Conservation (phyloP, 2,113 vertebrate species). For the Prinia subflava region DNA sequence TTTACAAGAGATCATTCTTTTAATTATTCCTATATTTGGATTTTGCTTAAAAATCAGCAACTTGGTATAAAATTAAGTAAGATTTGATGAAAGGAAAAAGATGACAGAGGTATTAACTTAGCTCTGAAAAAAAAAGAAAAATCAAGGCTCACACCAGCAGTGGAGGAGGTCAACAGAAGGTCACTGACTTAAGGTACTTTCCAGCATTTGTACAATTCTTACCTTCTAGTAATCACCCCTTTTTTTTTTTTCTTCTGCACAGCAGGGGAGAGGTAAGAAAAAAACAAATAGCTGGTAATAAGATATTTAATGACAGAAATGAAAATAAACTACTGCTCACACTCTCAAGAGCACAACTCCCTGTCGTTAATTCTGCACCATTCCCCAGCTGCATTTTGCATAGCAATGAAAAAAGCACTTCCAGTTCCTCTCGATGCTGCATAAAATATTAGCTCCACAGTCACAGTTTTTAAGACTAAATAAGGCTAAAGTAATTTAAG, state of each 20-base stretch:
- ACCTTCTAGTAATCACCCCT: neutral
- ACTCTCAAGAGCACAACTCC: neutral
- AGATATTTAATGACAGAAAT: slow-evolving; percentile 51
- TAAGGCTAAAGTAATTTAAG: slow-evolving; percentile 14
- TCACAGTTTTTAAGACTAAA: slow-evolving; percentile 16
- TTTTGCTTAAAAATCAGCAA: neutral
- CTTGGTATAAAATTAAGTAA: neutral
- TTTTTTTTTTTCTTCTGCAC: neutral
- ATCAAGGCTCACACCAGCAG: neutral
- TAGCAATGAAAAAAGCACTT: slow-evolving; percentile 25
- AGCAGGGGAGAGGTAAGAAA: neutral
- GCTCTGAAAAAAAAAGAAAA: neutral
- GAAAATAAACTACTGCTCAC: slow-evolving; percentile 34
- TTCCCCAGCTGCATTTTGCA: slow-evolving; percentile 10
- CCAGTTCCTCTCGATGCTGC: neutral
- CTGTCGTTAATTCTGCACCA: neutral
- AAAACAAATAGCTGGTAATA: slow-evolving; percentile 40
- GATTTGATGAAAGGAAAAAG: neutral
- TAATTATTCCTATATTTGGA: neutral
- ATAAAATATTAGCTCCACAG: neutral
- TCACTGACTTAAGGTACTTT: slow-evolving; percentile 9
- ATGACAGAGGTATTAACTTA: neutral
- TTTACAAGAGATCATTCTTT: neutral
- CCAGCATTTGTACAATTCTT: neutral
- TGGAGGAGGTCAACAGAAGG: slow-evolving; percentile 15